A percentile compares a stretch with the other conserved stretches of the same genome.
Conservation (phyloP, 1,140 invertebrate species). For the Leptopilina boulardi region DNA sequence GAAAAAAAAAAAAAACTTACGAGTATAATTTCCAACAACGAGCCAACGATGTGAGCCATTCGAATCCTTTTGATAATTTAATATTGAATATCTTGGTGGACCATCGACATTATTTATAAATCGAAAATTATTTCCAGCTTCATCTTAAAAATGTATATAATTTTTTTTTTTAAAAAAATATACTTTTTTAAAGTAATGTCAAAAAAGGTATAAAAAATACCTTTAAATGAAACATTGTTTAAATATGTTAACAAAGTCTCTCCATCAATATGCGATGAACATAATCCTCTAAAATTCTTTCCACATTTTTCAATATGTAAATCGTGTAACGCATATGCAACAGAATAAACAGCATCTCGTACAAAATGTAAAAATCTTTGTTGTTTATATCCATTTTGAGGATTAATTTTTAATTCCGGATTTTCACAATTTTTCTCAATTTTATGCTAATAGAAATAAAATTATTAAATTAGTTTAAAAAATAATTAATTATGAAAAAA, state of each 20-base stretch:
- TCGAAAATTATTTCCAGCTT: slow-evolving; percentile 72
- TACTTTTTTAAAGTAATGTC: too few species aligned
- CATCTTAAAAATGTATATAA: too few species aligned
- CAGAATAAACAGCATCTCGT: slow-evolving; percentile 78
- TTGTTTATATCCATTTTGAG: slow-evolving; percentile 68
- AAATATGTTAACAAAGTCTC: slow-evolving; percentile 70
- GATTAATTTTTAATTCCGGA: slow-evolving; percentile 45
- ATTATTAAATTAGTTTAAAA: background rate
- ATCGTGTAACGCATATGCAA: slow-evolving; percentile 76
- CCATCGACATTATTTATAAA: slow-evolving; percentile 75
- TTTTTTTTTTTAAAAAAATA: too few species aligned
- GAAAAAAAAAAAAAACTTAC: slow-evolving; percentile 66
- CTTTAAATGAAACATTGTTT: slow-evolving; percentile 77
- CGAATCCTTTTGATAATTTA: slow-evolving; percentile 75
- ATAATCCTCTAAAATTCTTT: slow-evolving; percentile 66
- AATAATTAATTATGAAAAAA: background rate
- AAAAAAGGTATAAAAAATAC: too few species aligned
- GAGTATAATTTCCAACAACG: slow-evolving; percentile 76
- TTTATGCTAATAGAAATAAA: background rate
- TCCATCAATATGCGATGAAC: slow-evolving; percentile 72
- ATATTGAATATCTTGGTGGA: slow-evolving; percentile 77
- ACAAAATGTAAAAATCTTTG: slow-evolving; percentile 78
- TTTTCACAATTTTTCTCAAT: background rate
- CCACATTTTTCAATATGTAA: slow-evolving; percentile 73
- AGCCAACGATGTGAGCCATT: slow-evolving; percentile 71